phyloP scores from a whole-genome alignment of 2,797 vertebrate genomes.

The Cichlasoma orientale region DNA sequence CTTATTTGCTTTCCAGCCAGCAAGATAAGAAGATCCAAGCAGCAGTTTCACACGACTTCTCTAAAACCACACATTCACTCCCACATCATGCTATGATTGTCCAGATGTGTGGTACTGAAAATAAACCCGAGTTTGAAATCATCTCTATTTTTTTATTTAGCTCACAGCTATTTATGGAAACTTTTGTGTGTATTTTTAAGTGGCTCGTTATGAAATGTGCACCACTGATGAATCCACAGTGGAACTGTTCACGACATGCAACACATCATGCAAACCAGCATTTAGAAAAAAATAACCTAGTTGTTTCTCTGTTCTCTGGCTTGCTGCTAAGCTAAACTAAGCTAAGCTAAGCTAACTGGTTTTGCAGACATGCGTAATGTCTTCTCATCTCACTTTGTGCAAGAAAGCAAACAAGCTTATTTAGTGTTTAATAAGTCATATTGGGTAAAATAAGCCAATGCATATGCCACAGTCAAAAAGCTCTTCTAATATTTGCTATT shows the following conservation, averaged over 20 bases:
- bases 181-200: not conserved
- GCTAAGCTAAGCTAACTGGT: not conserved
- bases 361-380: accelerated
- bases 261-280: not conserved
- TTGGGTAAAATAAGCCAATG: not conserved
- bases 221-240: not conserved
- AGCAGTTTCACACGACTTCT: not conserved
- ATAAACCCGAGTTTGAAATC: no score
- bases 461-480: not conserved
- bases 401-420: conserved; percentile 23
- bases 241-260: not conserved
- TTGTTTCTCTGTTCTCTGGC: not conserved
- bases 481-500: not conserved
- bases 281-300: not conserved
- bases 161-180: not conserved
- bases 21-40: not conserved
- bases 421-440: not conserved
- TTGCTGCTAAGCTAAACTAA: not conserved
- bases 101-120: no score
- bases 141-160: no score
- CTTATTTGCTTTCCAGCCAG: not conserved
- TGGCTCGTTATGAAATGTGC: not conserved
- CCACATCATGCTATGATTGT: no score
- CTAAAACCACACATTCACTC: no score
- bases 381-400: not conserved